Evolutionary conservation across 2,888 invertebrate species (phyloP).

Genomic region (Volucella inflata): DNA sequence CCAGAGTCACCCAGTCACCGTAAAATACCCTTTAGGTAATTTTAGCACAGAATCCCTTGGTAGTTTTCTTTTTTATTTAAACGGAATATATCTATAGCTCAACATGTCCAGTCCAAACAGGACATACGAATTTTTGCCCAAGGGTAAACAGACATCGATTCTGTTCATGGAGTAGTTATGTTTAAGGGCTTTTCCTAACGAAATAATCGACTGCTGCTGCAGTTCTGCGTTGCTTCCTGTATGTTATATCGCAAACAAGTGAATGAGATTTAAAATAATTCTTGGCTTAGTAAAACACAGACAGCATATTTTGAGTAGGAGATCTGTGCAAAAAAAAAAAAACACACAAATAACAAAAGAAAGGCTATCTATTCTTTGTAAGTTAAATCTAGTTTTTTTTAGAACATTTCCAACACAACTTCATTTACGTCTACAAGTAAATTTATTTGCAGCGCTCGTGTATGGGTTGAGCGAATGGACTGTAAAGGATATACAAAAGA

Average conservation of each 20-base stretch:
- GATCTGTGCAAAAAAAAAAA: neutral
- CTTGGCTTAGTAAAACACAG: constrained; percentile 68
- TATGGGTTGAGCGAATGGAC: constrained; percentile 38
- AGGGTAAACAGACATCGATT: constrained; percentile 46
- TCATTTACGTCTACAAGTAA: constrained; percentile 60
- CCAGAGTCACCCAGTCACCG: neutral
- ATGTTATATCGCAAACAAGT: constrained; percentile 32
- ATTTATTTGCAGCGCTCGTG: constrained; percentile 63
- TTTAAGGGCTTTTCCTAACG: constrained; percentile 51
- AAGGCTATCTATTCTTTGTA: constrained; percentile 31
- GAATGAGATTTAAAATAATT: constrained; percentile 48
- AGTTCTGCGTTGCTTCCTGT: constrained; percentile 20
- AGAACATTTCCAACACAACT: constrained; percentile 54
- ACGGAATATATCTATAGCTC: constrained; percentile 33
- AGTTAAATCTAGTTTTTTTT: constrained; percentile 60
- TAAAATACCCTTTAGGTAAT: constrained; percentile 65
- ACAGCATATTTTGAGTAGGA: constrained; percentile 36
- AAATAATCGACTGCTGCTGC: constrained; percentile 67
- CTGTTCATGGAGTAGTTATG: constrained; percentile 35
- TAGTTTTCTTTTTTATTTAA: constrained; percentile 22
- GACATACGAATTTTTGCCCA: constrained; percentile 58
- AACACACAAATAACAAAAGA: constrained; percentile 22
- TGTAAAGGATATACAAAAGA: constrained; percentile 47
- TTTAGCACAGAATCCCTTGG: constrained; percentile 42
- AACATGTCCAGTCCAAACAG: constrained; percentile 50